Base-by-base conservation (phyloP, 2,888 invertebrate species). In the Furcula furcula region DNA sequence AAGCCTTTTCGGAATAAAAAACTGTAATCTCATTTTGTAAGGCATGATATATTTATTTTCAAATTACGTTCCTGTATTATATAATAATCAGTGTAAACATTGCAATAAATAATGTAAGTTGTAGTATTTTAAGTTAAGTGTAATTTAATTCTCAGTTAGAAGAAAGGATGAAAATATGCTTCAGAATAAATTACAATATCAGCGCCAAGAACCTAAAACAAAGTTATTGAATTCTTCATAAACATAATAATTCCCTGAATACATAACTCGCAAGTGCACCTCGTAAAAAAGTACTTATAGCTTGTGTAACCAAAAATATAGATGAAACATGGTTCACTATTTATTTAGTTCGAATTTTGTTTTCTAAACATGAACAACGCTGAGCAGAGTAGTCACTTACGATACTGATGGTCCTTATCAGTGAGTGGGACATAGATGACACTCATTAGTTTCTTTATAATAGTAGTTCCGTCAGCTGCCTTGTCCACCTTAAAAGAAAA, bases 361-460 rank as follows among this genome's bases (percentile, higher is more conserved):
- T n/a, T n/a, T n/a, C n/a, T n/a, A n/a, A n/a, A n/a, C n/a, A n/a
- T n/a, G n/a, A n/a, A n/a, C n/a, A n/a, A n/a, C n/a, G n/a, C n/a
- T 16, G 10, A 30, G 33, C 13, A 36, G 23, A 18, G 4, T 34
- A 47, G 68, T 87, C 84, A 88, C 85, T 87, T 74, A 81, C 84
- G 85, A 48, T 76, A 81, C 68, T 89, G 89, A 39, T 70, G 80
- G 29, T 75, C 71, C 59, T 87, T 89, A 48, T 97, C 97, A 0
- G 99, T 99, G 27, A 99, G 90, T 0, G 99, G 99, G 19, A 99
- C 99, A 75, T 97, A 99, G 55, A 98, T 95, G 7, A 99, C 99
- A 23, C 97, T 96, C 96, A 98, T 98, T 6, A 99, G 88, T 23
- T 92, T 91, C 54, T 93, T 94, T 41, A 93, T 90, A 12, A 90